Conservation (phyloP, 2,888 invertebrate species). For the Yponomeuta evonymella region DNA sequence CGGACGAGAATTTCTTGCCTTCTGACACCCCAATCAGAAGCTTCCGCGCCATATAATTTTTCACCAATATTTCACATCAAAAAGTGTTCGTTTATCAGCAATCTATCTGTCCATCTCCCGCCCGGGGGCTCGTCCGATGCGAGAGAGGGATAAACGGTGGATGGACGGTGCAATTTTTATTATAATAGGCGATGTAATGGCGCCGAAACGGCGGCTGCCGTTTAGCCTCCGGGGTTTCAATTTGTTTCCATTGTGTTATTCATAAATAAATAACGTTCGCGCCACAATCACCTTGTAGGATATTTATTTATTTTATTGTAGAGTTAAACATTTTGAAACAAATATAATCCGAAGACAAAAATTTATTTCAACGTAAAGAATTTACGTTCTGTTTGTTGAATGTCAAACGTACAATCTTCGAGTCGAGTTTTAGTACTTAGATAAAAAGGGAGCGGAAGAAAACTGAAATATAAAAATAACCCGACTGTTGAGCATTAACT, state of each 20-base stretch:
- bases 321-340: no score
- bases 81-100: constrained; percentile 16
- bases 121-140: constrained; percentile 11
- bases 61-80: constrained; percentile 20
- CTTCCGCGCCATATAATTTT: constrained; percentile 21
- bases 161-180: constrained; percentile 9
- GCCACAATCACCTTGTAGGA: no score
- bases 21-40: not conserved
- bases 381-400: no score
- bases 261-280: no score
- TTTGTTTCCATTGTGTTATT: constrained; percentile 19
- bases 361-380: no score
- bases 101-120: constrained; percentile 16
- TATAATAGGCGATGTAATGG: constrained; percentile 29
- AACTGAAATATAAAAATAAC: no score
- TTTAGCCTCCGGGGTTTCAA: constrained; percentile 19
- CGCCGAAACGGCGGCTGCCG: constrained; percentile 23
- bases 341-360: no score
- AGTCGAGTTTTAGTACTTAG: no score
- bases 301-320: no score
- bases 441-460: no score
- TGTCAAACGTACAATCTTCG: no score
- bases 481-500: no score
- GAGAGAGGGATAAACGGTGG: constrained; percentile 10
- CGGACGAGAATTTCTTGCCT: not conserved